Percentiles rank a stretch among this genome's conserved stretches.
These are phyloP conservation scores for Archocentrus centrarchus DNA, from an alignment of 2,113 vertebrate species.

Conservation along the genomic window DNA sequence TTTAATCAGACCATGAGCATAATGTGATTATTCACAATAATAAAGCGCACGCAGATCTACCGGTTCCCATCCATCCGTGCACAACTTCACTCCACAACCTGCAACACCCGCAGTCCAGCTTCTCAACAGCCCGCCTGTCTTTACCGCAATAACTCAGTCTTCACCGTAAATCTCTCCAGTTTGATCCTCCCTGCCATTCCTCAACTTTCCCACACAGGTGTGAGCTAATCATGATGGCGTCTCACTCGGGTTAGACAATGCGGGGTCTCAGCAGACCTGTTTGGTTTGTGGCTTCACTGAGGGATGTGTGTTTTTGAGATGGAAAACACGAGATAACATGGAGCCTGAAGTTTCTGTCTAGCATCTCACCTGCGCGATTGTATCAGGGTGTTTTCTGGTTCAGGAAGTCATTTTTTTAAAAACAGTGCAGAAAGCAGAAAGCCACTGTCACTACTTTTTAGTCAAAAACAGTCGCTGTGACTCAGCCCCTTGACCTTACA, in stretches of 20 bases:
- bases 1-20: conserved; percentile 58
- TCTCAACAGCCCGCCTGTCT: conserved; percentile 55
- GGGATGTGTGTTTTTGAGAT: conserved; percentile 46
- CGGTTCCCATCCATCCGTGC: conserved; percentile 35
- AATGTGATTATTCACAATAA: conserved; percentile 58
- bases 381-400: conserved; percentile 43
- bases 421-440: conserved; percentile 14
- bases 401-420: conserved; percentile 40
- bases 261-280: conserved; percentile 70
- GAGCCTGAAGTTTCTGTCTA: conserved; percentile 15
- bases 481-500: conserved; percentile 63
- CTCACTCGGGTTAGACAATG: conserved; percentile 65
- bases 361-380: conserved; percentile 48
- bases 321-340: conserved; percentile 59
- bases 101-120: conserved; percentile 39
- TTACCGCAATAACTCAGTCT: conserved; percentile 55
- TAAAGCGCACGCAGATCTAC: conserved; percentile 22
- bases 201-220: conserved; percentile 72
- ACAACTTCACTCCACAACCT: background rate
- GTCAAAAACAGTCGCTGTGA: conserved; percentile 45
- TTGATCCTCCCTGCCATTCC: conserved; percentile 51
- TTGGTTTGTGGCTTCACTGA: conserved; percentile 61
- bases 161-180: conserved; percentile 61
- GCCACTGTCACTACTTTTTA: conserved; percentile 17
- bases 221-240: conserved; percentile 68